Conservation (phyloP, 2,113 vertebrate genomes). For the Pseudonaja textilis region DNA sequence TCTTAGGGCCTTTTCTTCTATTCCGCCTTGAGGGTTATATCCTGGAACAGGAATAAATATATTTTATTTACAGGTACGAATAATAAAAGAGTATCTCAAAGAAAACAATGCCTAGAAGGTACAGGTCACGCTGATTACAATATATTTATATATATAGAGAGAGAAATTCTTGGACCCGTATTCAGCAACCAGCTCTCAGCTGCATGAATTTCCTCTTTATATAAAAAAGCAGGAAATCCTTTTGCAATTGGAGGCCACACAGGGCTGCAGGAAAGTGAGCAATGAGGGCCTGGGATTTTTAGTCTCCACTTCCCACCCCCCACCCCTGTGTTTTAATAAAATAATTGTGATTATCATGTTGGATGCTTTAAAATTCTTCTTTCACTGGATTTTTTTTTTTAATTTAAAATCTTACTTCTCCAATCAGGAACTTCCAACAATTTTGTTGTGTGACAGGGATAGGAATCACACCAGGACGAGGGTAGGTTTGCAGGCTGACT, state of each 20-base stretch:
- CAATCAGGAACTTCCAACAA: neutral
- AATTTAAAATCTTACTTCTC: neutral
- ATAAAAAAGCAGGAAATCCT: neutral
- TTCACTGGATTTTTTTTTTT: neutral
- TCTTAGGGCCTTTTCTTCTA: too few relatives aligned
- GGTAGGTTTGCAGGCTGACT: neutral
- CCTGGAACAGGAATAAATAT: neutral
- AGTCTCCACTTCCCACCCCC: fast-evolving
- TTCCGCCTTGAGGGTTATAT: neutral
- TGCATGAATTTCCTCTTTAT: neutral
- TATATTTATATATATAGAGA: too few relatives aligned
- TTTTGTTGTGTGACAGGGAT: neutral
- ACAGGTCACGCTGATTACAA: neutral
- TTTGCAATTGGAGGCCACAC: neutral
- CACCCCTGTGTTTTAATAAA: neutral
- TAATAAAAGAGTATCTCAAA: neutral
- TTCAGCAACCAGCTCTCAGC: neutral
- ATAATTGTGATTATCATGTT: neutral
- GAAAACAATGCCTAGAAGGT: neutral
- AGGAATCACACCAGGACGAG: too few relatives aligned
- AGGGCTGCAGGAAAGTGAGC: neutral
- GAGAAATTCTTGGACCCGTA: neutral
- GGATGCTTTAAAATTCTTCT: neutral
- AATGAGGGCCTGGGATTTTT: neutral
- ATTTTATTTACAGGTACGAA: neutral